Evolutionary conservation across 2,113 vertebrate genomes (phyloP), one percentile per base, ranked within the genome.

Genomic region (Triplophysa dalaica): DNA sequence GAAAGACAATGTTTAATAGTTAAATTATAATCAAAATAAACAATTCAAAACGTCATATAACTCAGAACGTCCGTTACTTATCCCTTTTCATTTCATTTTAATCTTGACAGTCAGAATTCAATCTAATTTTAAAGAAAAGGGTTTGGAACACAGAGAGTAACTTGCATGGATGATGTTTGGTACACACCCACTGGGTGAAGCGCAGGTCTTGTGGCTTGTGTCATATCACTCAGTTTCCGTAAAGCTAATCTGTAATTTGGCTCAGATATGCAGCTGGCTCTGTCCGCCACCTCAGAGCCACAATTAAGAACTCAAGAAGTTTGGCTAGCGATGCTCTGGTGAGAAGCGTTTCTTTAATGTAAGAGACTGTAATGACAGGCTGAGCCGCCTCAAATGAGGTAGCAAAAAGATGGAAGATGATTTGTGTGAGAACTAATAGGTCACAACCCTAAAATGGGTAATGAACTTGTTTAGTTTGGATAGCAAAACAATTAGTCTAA

Each of bases 341-440:
- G 82, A 29, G 77, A 90, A 81, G 82, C 80, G 60, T 83, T 84
- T 72, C 75, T 78, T n/a, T 50, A 81, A 77, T 82, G 83, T 62
- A 84, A 81, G 84, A 73, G 86, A 82, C 84, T 68, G 82, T 93
- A 93, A 93, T 93, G 87, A 93, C 87, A 93, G 91, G 90, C 87
- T 79, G 60, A 89, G 65, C 66, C 84, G 85, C 89, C 87, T 81
- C 76, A 48, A 79, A 83, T 66, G 62, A 87, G 79, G 92, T 89
- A 86, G 88, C 87, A 58, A 67, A 78, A 67, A 54, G 76, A 64
- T 60, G 54, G 21, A 16, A 48, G 75, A 11, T 22, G 54, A 70
- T 48, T 66, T 72, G 81, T 70, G 82, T 58, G 21, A 56, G 52
- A 54, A n/a, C 14, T 2, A 19, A n/a, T 17, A 5, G 16, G 50